Conservation (phyloP, 1,140 invertebrate genomes). For the Hermatobates lingyangjiaoensis region DNA sequence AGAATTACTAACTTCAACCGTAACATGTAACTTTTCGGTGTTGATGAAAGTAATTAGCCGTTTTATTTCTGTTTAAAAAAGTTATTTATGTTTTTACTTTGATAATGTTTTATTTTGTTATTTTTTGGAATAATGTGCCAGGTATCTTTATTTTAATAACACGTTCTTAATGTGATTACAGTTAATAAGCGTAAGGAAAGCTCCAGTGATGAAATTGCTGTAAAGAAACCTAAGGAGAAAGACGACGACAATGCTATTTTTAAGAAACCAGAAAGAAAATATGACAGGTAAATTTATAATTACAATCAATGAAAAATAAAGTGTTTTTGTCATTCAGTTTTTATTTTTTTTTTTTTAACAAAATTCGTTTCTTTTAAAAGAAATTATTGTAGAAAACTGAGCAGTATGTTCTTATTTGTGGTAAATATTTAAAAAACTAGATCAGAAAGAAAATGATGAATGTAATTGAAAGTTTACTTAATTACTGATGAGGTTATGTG, state of each 20-base stretch:
- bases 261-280: constrained; percentile 20
- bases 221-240: constrained; percentile 15
- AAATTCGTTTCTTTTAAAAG: constrained; percentile 6
- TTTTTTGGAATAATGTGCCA: constrained; percentile 1
- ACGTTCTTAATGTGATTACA: background rate
- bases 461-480: too few relatives aligned
- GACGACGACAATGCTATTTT: constrained; percentile 20
- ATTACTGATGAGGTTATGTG: too few relatives aligned
- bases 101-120: constrained; percentile 4
- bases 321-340: background rate
- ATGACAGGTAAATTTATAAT: background rate
- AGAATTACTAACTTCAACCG: too few relatives aligned
- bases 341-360: constrained; percentile 7
- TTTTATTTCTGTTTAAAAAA: background rate
- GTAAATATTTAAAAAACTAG: too few relatives aligned
- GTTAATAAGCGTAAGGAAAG: constrained; percentile 1
- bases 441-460: too few relatives aligned
- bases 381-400: background rate
- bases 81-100: background rate
- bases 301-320: constrained; percentile 23
- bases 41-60: too few relatives aligned
- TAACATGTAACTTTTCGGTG: too few relatives aligned
- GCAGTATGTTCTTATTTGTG: too few relatives aligned
- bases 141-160: background rate
- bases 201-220: constrained; percentile 14